Evolutionary conservation across 2,797 vertebrate genomes (phyloP).

Genomic region (Melopsittacus undulatus): DNA sequence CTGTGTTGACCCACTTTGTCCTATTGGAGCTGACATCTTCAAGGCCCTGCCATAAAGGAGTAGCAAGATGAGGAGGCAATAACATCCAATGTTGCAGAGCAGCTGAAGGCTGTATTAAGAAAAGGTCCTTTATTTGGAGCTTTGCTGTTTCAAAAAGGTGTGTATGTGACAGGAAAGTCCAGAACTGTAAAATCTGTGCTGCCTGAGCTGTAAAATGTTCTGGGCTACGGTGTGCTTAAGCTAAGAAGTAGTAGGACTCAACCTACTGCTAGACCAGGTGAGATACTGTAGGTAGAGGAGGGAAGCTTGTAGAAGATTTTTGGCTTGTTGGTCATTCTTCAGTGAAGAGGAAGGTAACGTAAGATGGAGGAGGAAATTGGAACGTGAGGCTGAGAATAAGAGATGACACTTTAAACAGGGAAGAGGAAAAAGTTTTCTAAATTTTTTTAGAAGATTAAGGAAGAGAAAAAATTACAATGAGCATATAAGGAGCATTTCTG

Average conservation of each 20-base stretch:
- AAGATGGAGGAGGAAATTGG: background rate
- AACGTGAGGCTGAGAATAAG: background rate
- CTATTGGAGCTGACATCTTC: background rate
- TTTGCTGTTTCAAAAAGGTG: background rate
- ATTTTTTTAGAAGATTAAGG: background rate
- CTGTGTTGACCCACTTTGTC: background rate
- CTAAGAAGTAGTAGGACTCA: background rate
- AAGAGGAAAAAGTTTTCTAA: background rate
- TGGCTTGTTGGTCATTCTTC: background rate
- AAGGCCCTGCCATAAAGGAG: background rate
- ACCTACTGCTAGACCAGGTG: background rate
- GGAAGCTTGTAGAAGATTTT: background rate
- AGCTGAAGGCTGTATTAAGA: background rate
- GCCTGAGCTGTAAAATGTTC: background rate
- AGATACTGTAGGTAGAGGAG: background rate
- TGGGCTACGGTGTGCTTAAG: background rate
- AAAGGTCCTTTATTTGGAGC: background rate
- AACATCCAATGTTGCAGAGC: background rate
- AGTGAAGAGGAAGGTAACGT: background rate
- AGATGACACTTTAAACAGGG: slow-evolving; percentile 1
- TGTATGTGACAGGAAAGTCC: background rate
- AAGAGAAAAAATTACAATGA: background rate
- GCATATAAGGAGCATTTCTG: slow-evolving; percentile 21
- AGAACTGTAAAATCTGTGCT: background rate
- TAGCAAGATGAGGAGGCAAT: background rate